These are phyloP conservation scores for Adelosebastes latens DNA, from an alignment of 2,797 vertebrate genomes.

Conservation along the genomic window DNA sequence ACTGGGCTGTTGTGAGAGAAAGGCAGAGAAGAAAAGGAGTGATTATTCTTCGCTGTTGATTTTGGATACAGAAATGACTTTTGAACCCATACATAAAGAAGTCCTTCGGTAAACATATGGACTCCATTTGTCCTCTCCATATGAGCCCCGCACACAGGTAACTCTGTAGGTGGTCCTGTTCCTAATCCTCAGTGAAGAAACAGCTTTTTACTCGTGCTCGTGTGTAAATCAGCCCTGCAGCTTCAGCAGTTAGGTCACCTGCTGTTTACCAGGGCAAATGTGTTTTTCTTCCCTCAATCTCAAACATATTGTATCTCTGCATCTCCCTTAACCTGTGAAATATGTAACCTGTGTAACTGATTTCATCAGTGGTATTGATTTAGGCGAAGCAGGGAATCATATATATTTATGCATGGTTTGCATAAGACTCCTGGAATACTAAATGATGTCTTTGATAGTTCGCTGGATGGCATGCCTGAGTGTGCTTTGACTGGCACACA, in stretches of 20 bases:
- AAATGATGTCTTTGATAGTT: constrained; percentile 41
- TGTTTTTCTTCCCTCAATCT: not conserved
- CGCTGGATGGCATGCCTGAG: constrained; percentile 35
- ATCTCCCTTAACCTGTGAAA: constrained; percentile 4
- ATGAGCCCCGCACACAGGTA: constrained; percentile 13
- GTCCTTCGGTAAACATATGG: constrained; percentile 47
- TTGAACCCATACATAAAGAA: not conserved
- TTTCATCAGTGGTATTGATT: constrained; percentile 18
- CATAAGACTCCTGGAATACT: not conserved
- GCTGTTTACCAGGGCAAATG: constrained; percentile 22
- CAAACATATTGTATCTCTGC: not conserved
- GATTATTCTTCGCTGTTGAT: constrained; percentile 5
- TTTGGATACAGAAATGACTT: constrained; percentile 29
- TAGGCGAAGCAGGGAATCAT: not conserved
- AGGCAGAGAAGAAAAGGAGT: not conserved
- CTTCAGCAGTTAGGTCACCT: constrained; percentile 6
- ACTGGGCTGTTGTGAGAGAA: not conserved
- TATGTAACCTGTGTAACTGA: not conserved
- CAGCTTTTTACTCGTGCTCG: constrained; percentile 2
- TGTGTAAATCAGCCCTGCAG: constrained; percentile 37
- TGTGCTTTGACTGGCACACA: constrained; percentile 61
- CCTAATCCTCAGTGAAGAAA: constrained; percentile 29
- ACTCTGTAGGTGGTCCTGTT: constrained; percentile 33
- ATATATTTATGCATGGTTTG: constrained; percentile 21
- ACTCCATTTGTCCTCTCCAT: constrained; percentile 28